Evolutionary conservation across 2,113 vertebrate genomes (phyloP).

Genomic region (Callopanchax toddi): DNA sequence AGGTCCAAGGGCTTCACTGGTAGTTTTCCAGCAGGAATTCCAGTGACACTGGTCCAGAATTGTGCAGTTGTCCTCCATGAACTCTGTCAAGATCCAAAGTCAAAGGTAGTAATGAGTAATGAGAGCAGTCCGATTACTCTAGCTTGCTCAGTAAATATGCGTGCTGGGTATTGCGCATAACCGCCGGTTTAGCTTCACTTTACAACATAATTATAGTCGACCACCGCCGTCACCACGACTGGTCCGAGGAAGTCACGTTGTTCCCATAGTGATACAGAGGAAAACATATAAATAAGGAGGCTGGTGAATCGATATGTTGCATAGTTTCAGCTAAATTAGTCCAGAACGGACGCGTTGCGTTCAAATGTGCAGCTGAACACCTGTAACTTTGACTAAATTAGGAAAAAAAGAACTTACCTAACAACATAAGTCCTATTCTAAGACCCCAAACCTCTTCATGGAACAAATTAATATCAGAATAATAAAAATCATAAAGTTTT

Average conservation of each 20-base stretch:
- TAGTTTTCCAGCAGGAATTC: conserved; percentile 22
- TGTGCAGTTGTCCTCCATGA: conserved; percentile 38
- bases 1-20: conserved; percentile 35
- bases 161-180: conserved; percentile 23
- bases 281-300: neutral
- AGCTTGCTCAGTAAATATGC: conserved; percentile 28
- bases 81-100: conserved; percentile 58
- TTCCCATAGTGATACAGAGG: conserved; percentile 2
- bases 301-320: conserved; percentile 16
- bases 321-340: conserved; percentile 2
- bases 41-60: conserved; percentile 21
- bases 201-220: conserved; percentile 28
- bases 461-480: too few relatives aligned
- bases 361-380: conserved; percentile 21
- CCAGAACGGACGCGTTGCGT: neutral
- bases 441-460: conserved; percentile 1
- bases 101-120: conserved; percentile 43
- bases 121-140: conserved; percentile 27
- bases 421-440: conserved; percentile 5
- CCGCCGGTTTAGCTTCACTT: conserved; percentile 32
- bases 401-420: conserved; percentile 5
- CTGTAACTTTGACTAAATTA: conserved; percentile 6
- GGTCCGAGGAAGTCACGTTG: conserved; percentile 3
- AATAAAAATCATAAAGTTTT: conserved; percentile 12
- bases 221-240: neutral